Base-by-base conservation (phyloP, 2,888 invertebrate genomes). In the Acanthococcus lagerstroemiae region DNA sequence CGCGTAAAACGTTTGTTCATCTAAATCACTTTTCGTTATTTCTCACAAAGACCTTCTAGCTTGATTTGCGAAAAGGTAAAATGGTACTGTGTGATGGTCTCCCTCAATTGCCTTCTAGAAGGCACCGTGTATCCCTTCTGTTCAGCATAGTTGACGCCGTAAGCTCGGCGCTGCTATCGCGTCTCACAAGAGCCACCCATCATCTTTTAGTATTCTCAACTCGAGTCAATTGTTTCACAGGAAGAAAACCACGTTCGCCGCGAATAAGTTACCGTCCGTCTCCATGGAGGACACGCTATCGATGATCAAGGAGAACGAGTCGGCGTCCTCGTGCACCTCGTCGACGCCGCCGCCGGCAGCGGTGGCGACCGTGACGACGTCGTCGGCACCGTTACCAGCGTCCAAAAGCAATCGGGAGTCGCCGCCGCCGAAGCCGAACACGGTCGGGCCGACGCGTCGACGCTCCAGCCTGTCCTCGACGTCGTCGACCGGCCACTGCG, bases 351-450 rank as follows among this genome's bases (percentile, higher is more conserved):
- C 58, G 27, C 24, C 15, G 3, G 12, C 46, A 21, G 9, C 67
- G 30, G n/a, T 55, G 46, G 4, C 55, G 22, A 19, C 37, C 26
- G 27, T 19, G 4, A n/a, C 17, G 5, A 9, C 58, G 0, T 9
- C 46, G 48, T 22, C 55, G 58, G 30, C 55, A 37, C 50, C 22
- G 48, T 55, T 22, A 24, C 30, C 24, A 55, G 60, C 19, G 21
- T 30, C 9, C 54, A 60, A 21, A 22, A 65, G n/a, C 9, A 19
- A 19, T 48, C 19, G 48, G 9, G 48, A 48, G n/a, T 27, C 55
- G 9, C 58, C 65, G 12, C 68, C 68, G 15, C 63, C 68, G 24
- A 68, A 67, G 57, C 68, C 68, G 27, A 66, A 65, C n/a, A 60
- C 67, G 30, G 65, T 66, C 17, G 65, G 65, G 69, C 70, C 67